Percentiles rank a stretch among this genome's conserved stretches.
Evolutionary conservation across 2,888 invertebrate species (phyloP).

Genomic region (Microdon myrmicae): DNA sequence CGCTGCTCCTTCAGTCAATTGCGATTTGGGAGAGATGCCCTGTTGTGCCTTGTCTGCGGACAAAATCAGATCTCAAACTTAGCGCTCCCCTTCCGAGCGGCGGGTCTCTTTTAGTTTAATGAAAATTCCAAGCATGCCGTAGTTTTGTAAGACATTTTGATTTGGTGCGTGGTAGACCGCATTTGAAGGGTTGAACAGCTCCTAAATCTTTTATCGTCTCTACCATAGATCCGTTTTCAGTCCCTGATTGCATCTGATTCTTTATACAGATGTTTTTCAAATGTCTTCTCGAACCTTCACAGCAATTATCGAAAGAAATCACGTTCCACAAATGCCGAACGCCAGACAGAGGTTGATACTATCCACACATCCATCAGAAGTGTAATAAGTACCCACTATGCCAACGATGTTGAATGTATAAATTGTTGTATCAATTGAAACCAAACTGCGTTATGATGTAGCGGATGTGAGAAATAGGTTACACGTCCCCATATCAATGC

Average conservation of each 20-base stretch:
- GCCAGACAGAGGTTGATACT: slow-evolving; percentile 1
- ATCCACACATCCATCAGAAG: not conserved
- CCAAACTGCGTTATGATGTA: slow-evolving; percentile 6
- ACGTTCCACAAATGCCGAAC: slow-evolving; percentile 20
- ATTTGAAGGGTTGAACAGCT: slow-evolving; percentile 41
- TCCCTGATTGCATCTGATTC: slow-evolving; percentile 1
- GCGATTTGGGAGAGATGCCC: slow-evolving; percentile 5
- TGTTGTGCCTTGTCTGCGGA: slow-evolving; percentile 8
- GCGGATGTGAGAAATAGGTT: slow-evolving; percentile 1
- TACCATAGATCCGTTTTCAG: slow-evolving; percentile 14
- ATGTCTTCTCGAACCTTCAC: slow-evolving; percentile 10
- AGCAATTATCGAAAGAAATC: slow-evolving; percentile 37
- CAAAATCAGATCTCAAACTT: slow-evolving; percentile 7
- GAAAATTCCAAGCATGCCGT: slow-evolving; percentile 50
- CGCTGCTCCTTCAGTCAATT: slow-evolving; percentile 19
- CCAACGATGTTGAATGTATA: slow-evolving; percentile 5
- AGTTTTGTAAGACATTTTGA: slow-evolving; percentile 47
- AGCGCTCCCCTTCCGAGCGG: no score
- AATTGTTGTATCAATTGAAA: slow-evolving; percentile 4
- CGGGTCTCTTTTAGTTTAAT: slow-evolving; percentile 37
- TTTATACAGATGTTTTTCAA: slow-evolving; percentile 42
- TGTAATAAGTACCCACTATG: not conserved
- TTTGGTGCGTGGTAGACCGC: slow-evolving; percentile 40
- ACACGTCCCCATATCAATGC: not conserved
- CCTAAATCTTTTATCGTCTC: slow-evolving; percentile 5